Evolutionary conservation across 1,140 invertebrate species (phyloP).

Genomic region (Drosophila pseudoananassae): DNA sequence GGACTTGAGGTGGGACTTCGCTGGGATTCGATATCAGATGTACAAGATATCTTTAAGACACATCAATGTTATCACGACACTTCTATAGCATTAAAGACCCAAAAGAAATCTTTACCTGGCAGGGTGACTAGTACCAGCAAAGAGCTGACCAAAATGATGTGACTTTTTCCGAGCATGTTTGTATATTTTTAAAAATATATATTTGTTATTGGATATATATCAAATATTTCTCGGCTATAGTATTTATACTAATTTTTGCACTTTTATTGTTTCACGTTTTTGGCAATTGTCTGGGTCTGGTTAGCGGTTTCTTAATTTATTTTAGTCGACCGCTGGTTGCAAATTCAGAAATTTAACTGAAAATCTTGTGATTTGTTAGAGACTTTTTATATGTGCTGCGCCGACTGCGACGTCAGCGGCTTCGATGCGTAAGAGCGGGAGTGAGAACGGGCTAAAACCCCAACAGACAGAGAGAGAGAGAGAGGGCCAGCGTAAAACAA

Average conservation of each 20-base stretch:
- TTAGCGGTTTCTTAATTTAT: constrained; percentile 5
- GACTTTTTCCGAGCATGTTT: constrained; percentile 43
- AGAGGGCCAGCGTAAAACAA: constrained; percentile 20
- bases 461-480: constrained; percentile 15
- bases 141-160: constrained; percentile 46
- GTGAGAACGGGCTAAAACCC: constrained; percentile 16
- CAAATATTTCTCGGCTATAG: constrained; percentile 30
- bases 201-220: constrained; percentile 9
- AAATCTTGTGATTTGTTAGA: constrained; percentile 83
- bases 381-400: constrained; percentile 77
- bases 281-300: background rate
- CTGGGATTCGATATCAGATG: constrained; percentile 25
- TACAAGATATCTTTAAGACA: constrained; percentile 4
- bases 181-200: constrained; percentile 30
- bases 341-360: constrained; percentile 82
- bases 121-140: constrained; percentile 53
- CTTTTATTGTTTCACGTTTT: constrained; percentile 4
- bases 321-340: constrained; percentile 60
- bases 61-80: constrained; percentile 65
- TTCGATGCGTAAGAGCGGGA: constrained; percentile 46
- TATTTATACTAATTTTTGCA: constrained; percentile 43
- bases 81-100: constrained; percentile 26
- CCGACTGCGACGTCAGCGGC: constrained; percentile 44
- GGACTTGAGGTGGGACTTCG: constrained; percentile 1
- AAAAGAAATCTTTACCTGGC: constrained; percentile 62